These are phyloP conservation scores for Monomorium pharaonis DNA, from an alignment of 1,140 invertebrate genomes.

Conservation along the genomic window DNA sequence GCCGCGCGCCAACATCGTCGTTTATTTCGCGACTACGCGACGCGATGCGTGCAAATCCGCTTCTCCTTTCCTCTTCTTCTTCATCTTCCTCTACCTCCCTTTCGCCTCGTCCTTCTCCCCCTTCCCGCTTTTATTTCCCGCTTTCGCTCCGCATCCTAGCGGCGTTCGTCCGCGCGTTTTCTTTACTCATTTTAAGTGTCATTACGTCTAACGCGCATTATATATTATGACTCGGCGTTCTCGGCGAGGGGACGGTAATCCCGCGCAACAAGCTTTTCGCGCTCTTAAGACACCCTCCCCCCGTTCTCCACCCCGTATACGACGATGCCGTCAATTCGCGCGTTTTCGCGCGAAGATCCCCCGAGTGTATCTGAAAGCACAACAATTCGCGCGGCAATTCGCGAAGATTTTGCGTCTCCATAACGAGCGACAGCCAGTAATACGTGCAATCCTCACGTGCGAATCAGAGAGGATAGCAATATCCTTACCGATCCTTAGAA, in stretches of 20 bases:
- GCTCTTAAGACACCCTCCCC: neutral
- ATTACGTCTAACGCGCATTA: slow-evolving; percentile 59
- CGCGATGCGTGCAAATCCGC: slow-evolving; percentile 28
- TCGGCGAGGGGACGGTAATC: slow-evolving; percentile 54
- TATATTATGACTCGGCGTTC: slow-evolving; percentile 59
- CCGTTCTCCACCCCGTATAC: too few relatives aligned
- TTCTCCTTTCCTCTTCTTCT: neutral
- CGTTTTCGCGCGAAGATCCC: slow-evolving; percentile 27
- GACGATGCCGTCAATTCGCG: slow-evolving; percentile 26
- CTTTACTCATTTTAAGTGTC: slow-evolving; percentile 60
- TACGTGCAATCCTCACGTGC: neutral
- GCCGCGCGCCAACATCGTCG: slow-evolving; percentile 27
- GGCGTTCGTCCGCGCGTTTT: slow-evolving; percentile 36
- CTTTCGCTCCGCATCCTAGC: slow-evolving; percentile 43
- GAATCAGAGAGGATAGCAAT: neutral
- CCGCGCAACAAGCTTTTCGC: slow-evolving; percentile 54
- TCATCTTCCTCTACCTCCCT: neutral
- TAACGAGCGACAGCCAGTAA: neutral
- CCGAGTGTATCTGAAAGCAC: neutral
- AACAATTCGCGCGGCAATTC: neutral
- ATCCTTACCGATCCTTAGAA: neutral
- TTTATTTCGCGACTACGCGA: slow-evolving; percentile 30
- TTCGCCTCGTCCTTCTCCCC: neutral
- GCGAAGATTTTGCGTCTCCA: neutral
- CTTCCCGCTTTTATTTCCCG: slow-evolving; percentile 36